Evolutionary conservation across 2,888 invertebrate genomes (phyloP).

Genomic region (Habroteleia sp.): DNA sequence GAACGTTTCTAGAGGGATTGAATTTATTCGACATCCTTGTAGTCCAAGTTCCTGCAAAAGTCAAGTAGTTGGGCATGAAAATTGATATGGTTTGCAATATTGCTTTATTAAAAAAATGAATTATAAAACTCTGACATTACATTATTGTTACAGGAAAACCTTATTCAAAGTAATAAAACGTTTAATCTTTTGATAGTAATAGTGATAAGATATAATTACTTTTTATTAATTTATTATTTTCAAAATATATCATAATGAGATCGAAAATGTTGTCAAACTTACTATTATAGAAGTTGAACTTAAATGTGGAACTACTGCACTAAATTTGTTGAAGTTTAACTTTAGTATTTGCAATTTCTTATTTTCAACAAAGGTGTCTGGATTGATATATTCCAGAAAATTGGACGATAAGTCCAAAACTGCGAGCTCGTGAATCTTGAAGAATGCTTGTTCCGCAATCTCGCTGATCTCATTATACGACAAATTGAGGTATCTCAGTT

Average conservation of each 20-base stretch:
- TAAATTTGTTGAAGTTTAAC: slow-evolving; percentile 77
- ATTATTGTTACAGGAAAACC: too few species aligned
- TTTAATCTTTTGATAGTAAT: too few species aligned
- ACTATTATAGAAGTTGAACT: slow-evolving; percentile 72
- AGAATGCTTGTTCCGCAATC: slow-evolving; percentile 80
- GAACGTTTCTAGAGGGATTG: slow-evolving; percentile 71
- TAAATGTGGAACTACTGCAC: slow-evolving; percentile 72
- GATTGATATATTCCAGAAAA: slow-evolving; percentile 78
- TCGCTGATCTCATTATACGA: slow-evolving; percentile 80
- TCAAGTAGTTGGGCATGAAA: too few species aligned
- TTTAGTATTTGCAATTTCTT: slow-evolving; percentile 73
- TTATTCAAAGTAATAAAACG: too few species aligned
- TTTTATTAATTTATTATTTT: too few species aligned
- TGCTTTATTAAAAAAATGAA: too few species aligned
- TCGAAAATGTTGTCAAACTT: too few species aligned
- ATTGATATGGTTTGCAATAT: too few species aligned
- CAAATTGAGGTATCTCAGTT: slow-evolving; percentile 79
- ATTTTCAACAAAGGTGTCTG: slow-evolving; percentile 79
- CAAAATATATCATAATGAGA: too few species aligned
- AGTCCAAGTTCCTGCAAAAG: slow-evolving; percentile 70
- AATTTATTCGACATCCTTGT: slow-evolving; percentile 72
- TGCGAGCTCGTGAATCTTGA: slow-evolving; percentile 80
- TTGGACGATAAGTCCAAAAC: slow-evolving; percentile 82
- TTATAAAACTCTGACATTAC: too few species aligned
- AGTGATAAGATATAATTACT: too few species aligned